A percentile compares a stretch with the other conserved stretches of the same genome.
Evolutionary conservation across 2,113 vertebrate species (phyloP).

Genomic region (Ploceus nigricollis): DNA sequence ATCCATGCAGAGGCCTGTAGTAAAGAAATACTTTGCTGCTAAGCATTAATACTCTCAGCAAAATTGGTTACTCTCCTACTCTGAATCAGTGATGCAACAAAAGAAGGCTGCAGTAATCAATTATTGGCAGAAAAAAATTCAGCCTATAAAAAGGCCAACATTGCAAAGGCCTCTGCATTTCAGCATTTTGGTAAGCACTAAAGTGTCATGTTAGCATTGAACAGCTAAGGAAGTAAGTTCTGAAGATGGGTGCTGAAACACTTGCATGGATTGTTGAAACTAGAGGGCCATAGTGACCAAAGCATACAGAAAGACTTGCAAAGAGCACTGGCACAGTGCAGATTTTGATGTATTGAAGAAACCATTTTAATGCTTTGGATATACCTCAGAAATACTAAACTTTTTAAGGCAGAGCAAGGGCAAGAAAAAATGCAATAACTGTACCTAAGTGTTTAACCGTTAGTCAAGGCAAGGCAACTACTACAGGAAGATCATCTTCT

Average conservation of each 20-base stretch:
- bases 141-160: neutral
- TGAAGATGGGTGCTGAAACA: neutral
- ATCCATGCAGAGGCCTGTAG: neutral
- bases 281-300: neutral
- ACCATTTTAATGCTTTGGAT: neutral
- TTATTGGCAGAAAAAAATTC: neutral
- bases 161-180: neutral
- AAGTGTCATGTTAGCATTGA: neutral
- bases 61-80: neutral
- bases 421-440: neutral
- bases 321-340: neutral
- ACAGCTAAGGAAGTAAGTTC: neutral
- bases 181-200: neutral
- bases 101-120: neutral
- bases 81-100: neutral
- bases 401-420: neutral
- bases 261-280: neutral
- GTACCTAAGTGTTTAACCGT: fast-evolving
- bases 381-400: neutral
- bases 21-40: neutral
- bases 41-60: neutral
- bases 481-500: neutral
- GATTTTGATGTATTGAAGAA: neutral
- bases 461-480: neutral
- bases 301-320: neutral